Evolutionary conservation across 2,797 vertebrate genomes (phyloP), one percentile per base, ranked within the genome.

Genomic region (Muraenolepis orangiensis): DNA sequence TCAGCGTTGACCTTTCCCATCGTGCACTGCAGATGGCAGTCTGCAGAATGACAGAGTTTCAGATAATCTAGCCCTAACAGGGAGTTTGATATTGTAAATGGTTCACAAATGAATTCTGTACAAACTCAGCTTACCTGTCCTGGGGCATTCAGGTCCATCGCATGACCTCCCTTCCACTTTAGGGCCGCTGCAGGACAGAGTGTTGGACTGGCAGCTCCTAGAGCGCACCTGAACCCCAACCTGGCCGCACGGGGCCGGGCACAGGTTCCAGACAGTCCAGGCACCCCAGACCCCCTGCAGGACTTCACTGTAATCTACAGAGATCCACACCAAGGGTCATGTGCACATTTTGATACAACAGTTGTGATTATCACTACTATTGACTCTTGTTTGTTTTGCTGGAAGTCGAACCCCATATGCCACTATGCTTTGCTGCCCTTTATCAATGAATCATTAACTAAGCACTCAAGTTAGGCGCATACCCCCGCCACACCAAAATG

Each of bases 251-350:
- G 91, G 85, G 6, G 94, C 96, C 4, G 94, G 92, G 73, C 98
- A 99, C 40, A 89, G 87, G 0, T 94, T 95, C 98, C 98, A 99
- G 75, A 93, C 91, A 36, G 98, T 95, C 98, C 98, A 99, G 0
- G 82, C 90, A 69, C 93, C 95, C 96, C 97, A 96, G 68, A 85
- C 83, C 34, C 70, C 89, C 69, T 92, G 90, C 31, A 86, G 73
- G 51, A 74, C 82, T 28, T 57, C 46, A 69, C 29, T 78, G 13
- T 46, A 87, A 73, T 80, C 89, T 91, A 76, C 16, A 72, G 74
- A 42, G 14, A 74, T 71, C 69, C 46, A 72, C n/a, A 75, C 42
- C 2, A 64, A 29, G 20, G 13, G 26, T 16, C 34, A 40, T 57
- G 10, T 23, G 13, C 20, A 57, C 18, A 16, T 57, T 57, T 23